Conservation (phyloP, 2,797 vertebrate genomes). For the Alcedo atthis region DNA sequence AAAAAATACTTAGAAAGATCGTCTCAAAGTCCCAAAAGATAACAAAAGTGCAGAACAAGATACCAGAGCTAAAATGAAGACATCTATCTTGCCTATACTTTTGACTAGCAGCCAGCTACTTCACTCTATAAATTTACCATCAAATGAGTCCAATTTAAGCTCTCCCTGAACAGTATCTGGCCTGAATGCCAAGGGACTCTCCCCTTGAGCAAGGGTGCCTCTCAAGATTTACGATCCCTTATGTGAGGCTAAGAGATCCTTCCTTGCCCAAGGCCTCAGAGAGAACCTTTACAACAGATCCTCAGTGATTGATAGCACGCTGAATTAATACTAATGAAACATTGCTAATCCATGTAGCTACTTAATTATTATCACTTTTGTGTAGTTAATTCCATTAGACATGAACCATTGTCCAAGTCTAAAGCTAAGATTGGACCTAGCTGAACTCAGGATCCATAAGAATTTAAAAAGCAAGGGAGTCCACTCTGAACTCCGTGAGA, state of each 20-base stretch:
- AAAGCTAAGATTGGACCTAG: neutral
- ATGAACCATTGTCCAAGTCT: neutral
- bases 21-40: neutral
- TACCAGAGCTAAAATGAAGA: neutral
- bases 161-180: neutral
- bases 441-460: neutral
- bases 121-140: neutral
- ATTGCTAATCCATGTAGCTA: neutral
- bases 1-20: neutral
- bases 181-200: neutral
- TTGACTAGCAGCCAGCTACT: neutral
- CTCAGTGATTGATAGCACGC: neutral
- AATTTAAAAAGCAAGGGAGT: neutral
- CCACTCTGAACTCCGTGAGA: neutral
- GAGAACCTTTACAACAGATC: neutral
- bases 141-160: neutral
- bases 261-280: neutral
- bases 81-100: neutral
- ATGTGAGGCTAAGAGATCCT: neutral
- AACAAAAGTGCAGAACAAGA: neutral
- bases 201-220: accelerated
- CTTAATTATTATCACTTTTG: neutral
- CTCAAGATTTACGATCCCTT: neutral
- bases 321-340: neutral
- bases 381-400: neutral